Base-by-base conservation (phyloP, 2,113 vertebrate genomes). In the Sminthopsis crassicaudata region DNA sequence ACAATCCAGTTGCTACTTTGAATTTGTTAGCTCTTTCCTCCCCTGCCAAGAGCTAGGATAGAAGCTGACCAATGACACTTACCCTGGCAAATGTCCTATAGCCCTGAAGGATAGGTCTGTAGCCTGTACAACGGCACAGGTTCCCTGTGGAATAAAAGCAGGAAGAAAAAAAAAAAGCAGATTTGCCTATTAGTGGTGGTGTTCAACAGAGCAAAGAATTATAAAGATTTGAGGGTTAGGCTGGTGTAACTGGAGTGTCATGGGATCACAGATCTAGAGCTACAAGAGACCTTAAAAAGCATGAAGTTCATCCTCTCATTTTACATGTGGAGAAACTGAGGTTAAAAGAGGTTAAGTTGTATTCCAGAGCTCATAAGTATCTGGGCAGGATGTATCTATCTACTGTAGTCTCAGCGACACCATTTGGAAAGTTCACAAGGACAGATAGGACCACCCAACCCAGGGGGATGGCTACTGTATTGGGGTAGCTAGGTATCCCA, bases 101-200 rank as follows among this genome's bases (percentile, higher is more conserved):
- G 22, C 99, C 99, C 94, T 99, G 99, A 94, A 99, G 98, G 94
- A 99, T 99, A 19, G 99, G 98, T 95, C 99, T 98, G 97, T 99
- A 99, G 55, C 99, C 99, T 1, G 99, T 99, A 96, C 99, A 99
- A 30, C 99, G 99, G 92, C 99, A 99, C 97, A 99, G 97, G 94
- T 99, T 99, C 54, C 99, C 99, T 99, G 96, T 0, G 53, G 96
- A 93, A 67, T 7, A 89, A 97, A 96, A 93, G 53, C 67, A 94
- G 10, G 50, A 51, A 51, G 50, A 51, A 51, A 51, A 51, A 51
- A 48, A 96, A 89, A 97, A 94, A 92, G 30, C 36, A 48, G 92
- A n/a, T 16, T 9, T 16, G 26, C 11, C 7, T 55, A 51, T 96
- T 53, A 93, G 0, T 8, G 27, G 10, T 46, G 27, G 92, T 90